Percentiles rank a stretch among this genome's conserved stretches.
Evolutionary conservation across 1,140 invertebrate genomes (phyloP).

Genomic region (Dermatophagoides farinae): DNA sequence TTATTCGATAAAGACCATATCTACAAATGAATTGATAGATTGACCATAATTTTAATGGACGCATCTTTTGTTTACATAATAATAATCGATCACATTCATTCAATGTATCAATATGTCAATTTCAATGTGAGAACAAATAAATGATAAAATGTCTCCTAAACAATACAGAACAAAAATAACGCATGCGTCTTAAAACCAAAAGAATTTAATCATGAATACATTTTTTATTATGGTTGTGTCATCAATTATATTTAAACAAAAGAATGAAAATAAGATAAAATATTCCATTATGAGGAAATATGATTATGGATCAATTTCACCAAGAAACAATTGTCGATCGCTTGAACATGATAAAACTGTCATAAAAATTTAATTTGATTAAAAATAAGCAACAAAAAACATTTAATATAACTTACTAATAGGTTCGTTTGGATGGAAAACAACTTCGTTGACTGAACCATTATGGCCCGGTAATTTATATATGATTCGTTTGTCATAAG

Average conservation of each 20-base stretch:
- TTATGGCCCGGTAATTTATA: slow-evolving; percentile 96
- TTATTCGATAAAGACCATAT: too few species aligned
- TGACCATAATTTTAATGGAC: background rate
- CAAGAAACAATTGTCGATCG: slow-evolving; percentile 86
- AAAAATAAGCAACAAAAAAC: slow-evolving; percentile 9
- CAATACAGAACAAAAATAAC: background rate
- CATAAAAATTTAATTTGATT: slow-evolving; percentile 23
- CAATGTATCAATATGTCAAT: background rate
- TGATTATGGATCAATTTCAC: slow-evolving; percentile 54
- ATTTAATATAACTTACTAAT: slow-evolving; percentile 38
- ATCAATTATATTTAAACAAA: background rate
- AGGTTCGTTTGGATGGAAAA: slow-evolving; percentile 87
- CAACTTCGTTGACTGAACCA: slow-evolving; percentile 86
- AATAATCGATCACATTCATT: background rate
- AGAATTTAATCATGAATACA: background rate
- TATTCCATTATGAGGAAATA: background rate
- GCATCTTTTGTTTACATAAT: background rate
- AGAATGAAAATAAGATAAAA: background rate
- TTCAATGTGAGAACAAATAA: background rate
- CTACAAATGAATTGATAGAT: too few species aligned
- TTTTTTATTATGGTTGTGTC: background rate
- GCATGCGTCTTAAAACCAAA: background rate
- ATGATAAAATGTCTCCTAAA: background rate
- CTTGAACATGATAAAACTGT: slow-evolving; percentile 72
- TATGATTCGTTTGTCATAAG: slow-evolving; percentile 56